Base-by-base conservation (phyloP, 2,888 invertebrate species). In the Chironomus riparius region DNA sequence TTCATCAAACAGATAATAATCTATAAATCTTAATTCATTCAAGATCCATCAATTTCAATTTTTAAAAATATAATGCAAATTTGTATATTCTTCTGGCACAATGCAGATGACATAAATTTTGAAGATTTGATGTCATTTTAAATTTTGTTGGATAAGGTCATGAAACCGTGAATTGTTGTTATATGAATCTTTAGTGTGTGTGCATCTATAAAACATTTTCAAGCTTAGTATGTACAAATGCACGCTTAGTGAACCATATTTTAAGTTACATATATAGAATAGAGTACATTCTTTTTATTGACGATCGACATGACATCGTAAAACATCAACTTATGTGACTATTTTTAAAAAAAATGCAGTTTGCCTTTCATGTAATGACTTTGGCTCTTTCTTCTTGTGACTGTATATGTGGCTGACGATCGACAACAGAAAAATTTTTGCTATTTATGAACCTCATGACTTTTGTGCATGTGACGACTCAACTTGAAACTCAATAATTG, bases 331-430 rank as follows among this genome's bases (percentile, higher is more conserved):
- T 22, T 28, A 22, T 18, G 68, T 15, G 70, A 70, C 50, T 50
- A 5, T 70, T 50, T 21, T 21, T 70, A 48, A 50, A 70, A 70
- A 47, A 70, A 70, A 47, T 70, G 70, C 70, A 47, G 70, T 70
- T 70, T 70, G 50, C 50, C 68, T 68, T 38, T 13, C 65, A 4
- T 12, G 62, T 62, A 21, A 24, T 62, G 7, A 10, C 7, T 21
- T 7, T 18, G 18, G n/a, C 48, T 24, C 22, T 24, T 28, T 28
- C 28, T 28, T 38, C 7, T 38, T 38, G 65, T 12, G 24, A 28
- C 5, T 12, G 50, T 70, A 18, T 10, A 3, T 68, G 68, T 28
- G 7, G 70, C 70, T 70, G 70, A 70, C 56, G 56, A 70, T 70
- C 50, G 24, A 70, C 70, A 70, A 70, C 70, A 56, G 38, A 47